phyloP scores from a whole-genome alignment of 2,113 vertebrate genomes.

The Sturnus vulgaris region DNA sequence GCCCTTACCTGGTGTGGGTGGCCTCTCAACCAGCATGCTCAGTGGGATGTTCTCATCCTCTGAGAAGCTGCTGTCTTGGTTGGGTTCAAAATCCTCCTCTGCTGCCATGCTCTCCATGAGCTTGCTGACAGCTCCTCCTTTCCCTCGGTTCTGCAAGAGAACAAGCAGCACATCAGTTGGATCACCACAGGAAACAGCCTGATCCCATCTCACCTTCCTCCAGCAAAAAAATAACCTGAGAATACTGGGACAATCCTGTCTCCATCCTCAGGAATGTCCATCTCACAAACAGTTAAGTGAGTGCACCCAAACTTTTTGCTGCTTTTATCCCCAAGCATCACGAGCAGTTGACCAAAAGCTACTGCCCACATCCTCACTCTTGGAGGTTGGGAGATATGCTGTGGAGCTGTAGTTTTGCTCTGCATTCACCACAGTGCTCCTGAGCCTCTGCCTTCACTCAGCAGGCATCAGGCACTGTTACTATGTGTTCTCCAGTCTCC shows the following conservation, averaged over 20 bases:
- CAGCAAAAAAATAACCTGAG: not conserved
- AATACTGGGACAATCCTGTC: not conserved
- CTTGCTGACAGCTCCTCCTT: slow-evolving; percentile 91
- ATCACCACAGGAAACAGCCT: not conserved
- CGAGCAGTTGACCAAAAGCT: not conserved
- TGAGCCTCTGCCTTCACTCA: not conserved
- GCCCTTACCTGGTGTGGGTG: slow-evolving; percentile 82
- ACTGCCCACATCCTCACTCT: not conserved
- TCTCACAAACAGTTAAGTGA: not conserved
- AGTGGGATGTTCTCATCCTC: slow-evolving; percentile 88
- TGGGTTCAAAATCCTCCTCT: slow-evolving; percentile 96
- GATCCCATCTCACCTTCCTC: not conserved
- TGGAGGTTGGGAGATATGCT: not conserved
- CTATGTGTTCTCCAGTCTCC: not conserved
- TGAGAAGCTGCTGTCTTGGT: slow-evolving; percentile 97
- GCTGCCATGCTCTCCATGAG: slow-evolving; percentile 99
- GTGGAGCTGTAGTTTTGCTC: not conserved
- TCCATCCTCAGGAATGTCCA: not conserved
- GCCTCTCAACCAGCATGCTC: slow-evolving; percentile 75
- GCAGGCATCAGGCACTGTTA: not conserved
- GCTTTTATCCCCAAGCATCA: not conserved
- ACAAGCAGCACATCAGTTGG: not conserved
- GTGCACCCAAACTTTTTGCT: not conserved
- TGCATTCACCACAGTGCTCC: not conserved
- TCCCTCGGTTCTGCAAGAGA: slow-evolving; percentile 79